A percentile compares a stretch with the other conserved stretches of the same genome.
These are phyloP conservation scores for Clarias gariepinus DNA, from an alignment of 2,113 vertebrate species.

Conservation along the genomic window DNA sequence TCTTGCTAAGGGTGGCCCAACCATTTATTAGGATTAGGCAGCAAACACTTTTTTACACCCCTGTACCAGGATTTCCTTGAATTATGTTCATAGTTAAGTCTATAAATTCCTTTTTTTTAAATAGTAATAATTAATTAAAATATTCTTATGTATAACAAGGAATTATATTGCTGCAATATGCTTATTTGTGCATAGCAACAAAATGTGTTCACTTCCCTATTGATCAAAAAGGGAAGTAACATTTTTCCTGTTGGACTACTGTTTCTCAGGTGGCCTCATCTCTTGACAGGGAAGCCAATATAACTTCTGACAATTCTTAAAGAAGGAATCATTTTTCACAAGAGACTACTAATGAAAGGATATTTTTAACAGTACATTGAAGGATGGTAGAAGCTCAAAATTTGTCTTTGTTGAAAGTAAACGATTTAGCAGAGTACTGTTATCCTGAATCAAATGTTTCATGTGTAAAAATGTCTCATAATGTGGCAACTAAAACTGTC, in stretches of 20 bases:
- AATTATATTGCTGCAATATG: no score
- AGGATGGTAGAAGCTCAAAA: not conserved
- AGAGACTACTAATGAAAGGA: no score
- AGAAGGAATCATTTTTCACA: not conserved
- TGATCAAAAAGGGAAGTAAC: not conserved
- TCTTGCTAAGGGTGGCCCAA: no score
- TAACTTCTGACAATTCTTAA: not conserved
- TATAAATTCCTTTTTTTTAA: no score
- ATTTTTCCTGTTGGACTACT: not conserved
- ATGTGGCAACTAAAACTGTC: slow-evolving; percentile 45
- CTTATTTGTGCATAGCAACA: no score
- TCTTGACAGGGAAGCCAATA: not conserved
- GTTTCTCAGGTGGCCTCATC: slow-evolving; percentile 9
- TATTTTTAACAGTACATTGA: not conserved
- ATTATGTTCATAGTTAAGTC: no score
- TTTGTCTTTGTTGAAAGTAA: not conserved
- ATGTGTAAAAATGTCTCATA: slow-evolving; percentile 61
- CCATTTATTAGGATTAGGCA: no score
- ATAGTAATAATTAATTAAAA: no score
- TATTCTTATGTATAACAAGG: no score
- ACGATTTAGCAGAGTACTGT: slow-evolving; percentile 52
- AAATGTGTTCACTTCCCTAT: not conserved
- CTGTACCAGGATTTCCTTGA: no score
- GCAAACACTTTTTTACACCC: no score
- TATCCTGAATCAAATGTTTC: slow-evolving; percentile 65